Conservation (phyloP, 2,888 invertebrate species). For the Archaeoteleia sp. region DNA sequence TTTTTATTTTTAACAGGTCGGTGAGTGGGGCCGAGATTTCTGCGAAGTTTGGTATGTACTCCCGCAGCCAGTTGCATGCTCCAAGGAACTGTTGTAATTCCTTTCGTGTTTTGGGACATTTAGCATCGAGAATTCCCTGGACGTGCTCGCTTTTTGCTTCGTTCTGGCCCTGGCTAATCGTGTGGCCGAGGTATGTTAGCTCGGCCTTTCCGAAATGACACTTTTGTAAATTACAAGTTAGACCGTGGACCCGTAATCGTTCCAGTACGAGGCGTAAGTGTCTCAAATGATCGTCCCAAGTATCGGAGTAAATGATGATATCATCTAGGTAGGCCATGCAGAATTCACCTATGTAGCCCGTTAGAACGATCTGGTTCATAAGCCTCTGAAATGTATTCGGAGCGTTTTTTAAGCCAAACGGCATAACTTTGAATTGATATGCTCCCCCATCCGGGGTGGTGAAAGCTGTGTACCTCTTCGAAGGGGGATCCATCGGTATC, state of each 20-base stretch:
- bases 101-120: slow-evolving; percentile 6
- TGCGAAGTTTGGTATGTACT: slow-evolving; percentile 16
- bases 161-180: slow-evolving; percentile 1
- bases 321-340: too few species aligned
- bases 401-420: too few species aligned
- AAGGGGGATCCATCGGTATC: slow-evolving; percentile 54
- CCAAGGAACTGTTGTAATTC: slow-evolving; percentile 11
- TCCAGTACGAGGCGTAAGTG: slow-evolving; percentile 52
- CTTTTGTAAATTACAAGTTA: too few species aligned
- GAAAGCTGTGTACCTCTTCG: slow-evolving; percentile 56
- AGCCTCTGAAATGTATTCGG: too few species aligned
- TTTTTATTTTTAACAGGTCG: not conserved
- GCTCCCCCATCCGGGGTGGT: too few species aligned
- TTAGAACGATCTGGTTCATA: slow-evolving; percentile 48
- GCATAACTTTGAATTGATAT: too few species aligned
- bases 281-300: slow-evolving; percentile 36
- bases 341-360: slow-evolving; percentile 38
- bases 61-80: slow-evolving; percentile 38
- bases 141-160: not conserved
- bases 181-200: slow-evolving; percentile 56
- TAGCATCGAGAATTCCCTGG: slow-evolving; percentile 5
- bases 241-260: slow-evolving; percentile 34
- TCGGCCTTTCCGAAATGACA: slow-evolving; percentile 47
- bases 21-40: slow-evolving; percentile 7
- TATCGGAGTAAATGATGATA: slow-evolving; percentile 48